Evolutionary conservation across 2,888 invertebrate species (phyloP).

Genomic region (Phaedon cochleariae): DNA sequence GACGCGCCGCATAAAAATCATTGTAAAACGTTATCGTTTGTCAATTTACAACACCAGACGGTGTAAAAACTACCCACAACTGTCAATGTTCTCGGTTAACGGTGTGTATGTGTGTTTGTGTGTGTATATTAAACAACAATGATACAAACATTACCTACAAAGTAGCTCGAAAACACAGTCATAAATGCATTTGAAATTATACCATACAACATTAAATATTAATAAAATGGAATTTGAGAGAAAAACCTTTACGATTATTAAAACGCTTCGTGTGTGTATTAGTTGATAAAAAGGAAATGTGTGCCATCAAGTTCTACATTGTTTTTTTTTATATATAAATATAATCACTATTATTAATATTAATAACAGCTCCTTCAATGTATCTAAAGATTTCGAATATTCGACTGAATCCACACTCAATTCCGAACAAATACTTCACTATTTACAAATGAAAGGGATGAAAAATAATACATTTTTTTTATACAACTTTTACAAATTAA

Average conservation of each 20-base stretch:
- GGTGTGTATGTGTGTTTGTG: conserved; percentile 30
- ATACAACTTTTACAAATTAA: conserved; percentile 35
- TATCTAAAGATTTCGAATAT: no score
- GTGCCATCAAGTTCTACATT: conserved; percentile 56
- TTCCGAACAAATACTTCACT: conserved; percentile 47
- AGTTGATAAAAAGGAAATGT: conserved; percentile 47
- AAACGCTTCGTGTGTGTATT: conserved; percentile 51
- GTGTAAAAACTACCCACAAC: conserved; percentile 30
- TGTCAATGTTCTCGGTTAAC: conserved; percentile 45
- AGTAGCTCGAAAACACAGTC: conserved; percentile 57
- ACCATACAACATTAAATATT: conserved; percentile 38
- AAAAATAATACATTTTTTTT: conserved; percentile 43
- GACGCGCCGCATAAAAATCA: no score
- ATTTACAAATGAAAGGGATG: conserved; percentile 40
- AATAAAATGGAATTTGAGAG: conserved; percentile 53
- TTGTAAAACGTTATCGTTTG: no score
- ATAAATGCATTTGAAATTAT: conserved; percentile 54
- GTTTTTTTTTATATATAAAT: conserved; percentile 43
- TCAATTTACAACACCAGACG: conserved; percentile 2
- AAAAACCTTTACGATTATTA: conserved; percentile 43
- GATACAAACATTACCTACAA: conserved; percentile 46
- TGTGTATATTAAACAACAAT: conserved; percentile 36
- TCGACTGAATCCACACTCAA: no score
- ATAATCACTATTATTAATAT: conserved; percentile 32
- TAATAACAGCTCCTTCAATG: conserved; percentile 35